A percentile compares a stretch with the other conserved stretches of the same genome.
Conservation (phyloP, 2,797 vertebrate genomes). For the Sebastiscus tertius region DNA sequence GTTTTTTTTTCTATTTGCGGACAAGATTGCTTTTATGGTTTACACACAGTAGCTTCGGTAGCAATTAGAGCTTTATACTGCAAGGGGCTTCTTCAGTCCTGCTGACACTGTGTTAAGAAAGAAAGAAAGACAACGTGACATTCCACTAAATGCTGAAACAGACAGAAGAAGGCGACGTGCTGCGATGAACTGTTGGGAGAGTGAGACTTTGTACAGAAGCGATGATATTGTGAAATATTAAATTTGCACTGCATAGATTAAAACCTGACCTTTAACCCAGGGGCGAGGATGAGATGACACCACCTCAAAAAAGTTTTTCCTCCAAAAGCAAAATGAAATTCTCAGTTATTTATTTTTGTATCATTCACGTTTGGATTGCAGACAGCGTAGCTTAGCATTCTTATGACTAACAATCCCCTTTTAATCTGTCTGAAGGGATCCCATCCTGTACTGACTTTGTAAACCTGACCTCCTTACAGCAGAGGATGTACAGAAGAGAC, state of each 20-base stretch:
- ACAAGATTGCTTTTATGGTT: conserved; percentile 63
- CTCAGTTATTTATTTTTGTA: conserved; percentile 78
- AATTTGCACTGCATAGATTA: conserved; percentile 71
- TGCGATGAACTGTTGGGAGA: conserved; percentile 32
- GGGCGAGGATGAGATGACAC: conserved; percentile 16
- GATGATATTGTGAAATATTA: conserved; percentile 57
- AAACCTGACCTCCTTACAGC: conserved; percentile 54
- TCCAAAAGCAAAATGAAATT: conserved; percentile 41
- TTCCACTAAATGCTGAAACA: conserved; percentile 61
- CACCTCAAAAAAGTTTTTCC: conserved; percentile 25
- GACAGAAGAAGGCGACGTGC: conserved; percentile 8
- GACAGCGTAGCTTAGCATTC: conserved; percentile 44
- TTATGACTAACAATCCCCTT: conserved; percentile 53
- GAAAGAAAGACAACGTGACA: conserved; percentile 43
- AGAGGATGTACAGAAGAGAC: conserved; percentile 66
- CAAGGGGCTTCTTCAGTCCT: conserved; percentile 38
- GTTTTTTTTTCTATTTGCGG: conserved; percentile 37
- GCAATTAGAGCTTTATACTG: conserved; percentile 29
- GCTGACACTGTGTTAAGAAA: conserved; percentile 17
- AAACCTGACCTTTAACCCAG: conserved; percentile 28
- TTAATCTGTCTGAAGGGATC: conserved; percentile 47
- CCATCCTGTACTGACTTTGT: conserved; percentile 63
- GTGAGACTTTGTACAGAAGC: conserved; percentile 63
- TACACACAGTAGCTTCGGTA: conserved; percentile 49
- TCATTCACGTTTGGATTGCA: conserved; percentile 59